Percentiles rank a stretch among this genome's conserved stretches.
Conservation (phyloP, 2,797 vertebrate genomes). For the Valencia hispanica region DNA sequence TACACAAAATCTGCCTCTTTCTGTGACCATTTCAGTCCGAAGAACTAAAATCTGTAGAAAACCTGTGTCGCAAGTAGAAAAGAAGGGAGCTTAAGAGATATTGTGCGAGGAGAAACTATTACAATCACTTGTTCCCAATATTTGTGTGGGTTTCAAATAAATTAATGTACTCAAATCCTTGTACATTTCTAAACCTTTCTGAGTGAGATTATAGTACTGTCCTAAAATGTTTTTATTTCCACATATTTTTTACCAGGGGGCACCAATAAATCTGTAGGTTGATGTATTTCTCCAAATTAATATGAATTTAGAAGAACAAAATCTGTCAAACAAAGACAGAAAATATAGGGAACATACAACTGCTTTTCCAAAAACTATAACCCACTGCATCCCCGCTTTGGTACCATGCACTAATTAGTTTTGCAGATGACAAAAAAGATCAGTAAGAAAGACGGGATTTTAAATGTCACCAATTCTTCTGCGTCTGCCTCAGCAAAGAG, state of each 20-base stretch:
- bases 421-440: conserved; percentile 41
- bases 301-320: neutral
- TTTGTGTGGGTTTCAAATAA: neutral
- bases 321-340: neutral
- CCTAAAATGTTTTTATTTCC: neutral
- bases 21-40: too few relatives aligned
- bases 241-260: neutral
- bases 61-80: too few relatives aligned
- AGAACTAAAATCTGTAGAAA: too few relatives aligned
- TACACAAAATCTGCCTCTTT: too few relatives aligned
- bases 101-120: neutral
- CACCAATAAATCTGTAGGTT: neutral
- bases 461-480: conserved; percentile 74
- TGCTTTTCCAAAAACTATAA: conserved; percentile 5
- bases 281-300: neutral
- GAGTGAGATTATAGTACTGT: neutral
- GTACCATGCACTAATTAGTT: conserved; percentile 16
- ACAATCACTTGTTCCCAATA: neutral
- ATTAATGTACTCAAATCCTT: neutral
- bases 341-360: neutral
- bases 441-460: conserved; percentile 49
- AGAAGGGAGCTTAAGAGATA: neutral
- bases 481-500: conserved; percentile 57
- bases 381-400: neutral
- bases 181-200: neutral